These are phyloP conservation scores for Scolopax mira DNA, from an alignment of 2,113 vertebrate genomes.

Conservation along the genomic window DNA sequence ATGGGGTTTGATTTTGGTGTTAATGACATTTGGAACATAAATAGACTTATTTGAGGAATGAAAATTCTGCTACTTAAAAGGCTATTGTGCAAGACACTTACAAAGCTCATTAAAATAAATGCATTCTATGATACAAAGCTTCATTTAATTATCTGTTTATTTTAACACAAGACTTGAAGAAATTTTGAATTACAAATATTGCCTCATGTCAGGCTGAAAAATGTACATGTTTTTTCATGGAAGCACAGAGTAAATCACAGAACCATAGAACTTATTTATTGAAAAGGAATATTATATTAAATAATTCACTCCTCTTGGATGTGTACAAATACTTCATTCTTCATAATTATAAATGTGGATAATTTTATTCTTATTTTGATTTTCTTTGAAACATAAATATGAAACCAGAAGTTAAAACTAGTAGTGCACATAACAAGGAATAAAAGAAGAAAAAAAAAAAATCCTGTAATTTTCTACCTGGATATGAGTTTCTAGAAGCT, in stretches of 20 bases:
- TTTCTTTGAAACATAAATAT: background rate
- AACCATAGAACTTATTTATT: background rate
- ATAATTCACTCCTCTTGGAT: background rate
- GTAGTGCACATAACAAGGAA: background rate
- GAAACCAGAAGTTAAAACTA: background rate
- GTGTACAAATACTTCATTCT: background rate
- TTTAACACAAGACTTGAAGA: background rate
- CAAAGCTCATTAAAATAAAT: background rate
- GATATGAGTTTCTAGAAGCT: background rate
- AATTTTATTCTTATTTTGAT: background rate
- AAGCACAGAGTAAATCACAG: background rate
- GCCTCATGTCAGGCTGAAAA: background rate
- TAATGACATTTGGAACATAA: background rate
- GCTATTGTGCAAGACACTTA: background rate
- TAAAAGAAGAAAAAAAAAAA: background rate
- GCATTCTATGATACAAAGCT: background rate
- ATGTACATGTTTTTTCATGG: background rate
- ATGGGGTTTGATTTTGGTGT: background rate
- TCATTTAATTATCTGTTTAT: background rate
- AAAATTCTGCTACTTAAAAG: conserved; percentile 19
- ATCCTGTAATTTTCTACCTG: background rate
- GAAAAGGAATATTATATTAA: background rate
- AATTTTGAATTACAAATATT: background rate
- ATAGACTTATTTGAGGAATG: background rate
- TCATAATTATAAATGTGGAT: background rate